Base-by-base conservation (phyloP, 1,140 invertebrate genomes). In the Artemia franciscana region DNA sequence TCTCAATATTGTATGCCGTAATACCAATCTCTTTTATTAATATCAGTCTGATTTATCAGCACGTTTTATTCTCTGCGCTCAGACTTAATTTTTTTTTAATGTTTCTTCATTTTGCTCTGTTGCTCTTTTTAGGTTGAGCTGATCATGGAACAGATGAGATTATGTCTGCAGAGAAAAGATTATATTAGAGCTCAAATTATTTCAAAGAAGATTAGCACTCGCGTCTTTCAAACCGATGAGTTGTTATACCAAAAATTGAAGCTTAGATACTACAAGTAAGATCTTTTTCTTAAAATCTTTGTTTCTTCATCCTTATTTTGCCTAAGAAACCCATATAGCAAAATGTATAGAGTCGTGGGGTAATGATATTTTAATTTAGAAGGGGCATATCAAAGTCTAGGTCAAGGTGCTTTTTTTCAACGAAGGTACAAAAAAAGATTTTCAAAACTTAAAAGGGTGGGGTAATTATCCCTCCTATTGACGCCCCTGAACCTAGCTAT, bases 171-270 rank as follows among this genome's bases (percentile, higher is more conserved):
- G 1, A 95, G 93, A 68, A 86, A 95, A 70, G 95, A 99, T 75
- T 98, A 90, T 72, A 86, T 98, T 63, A 82, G 94, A 39, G 96
- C 93, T 5, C 92, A 97, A 74, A 98, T 99, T 66, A 98, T 99
- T 70, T 92, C 92, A 5, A 98, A 98, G 73, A 99, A 99, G 75
- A 96, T 99, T 64, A 96, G 85, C 70, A 86, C 86, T 0, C 96
- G 94, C 71, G 97, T 94, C 72, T 99, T 98, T 76, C n/a, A n/a
- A n/a, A n/a, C n/a, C 39, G 91, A 92, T 60, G 89, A 91, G 73
- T 69, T 71, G 23, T 70, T 78, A 73, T 78, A 73, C 66, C 83
- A 84, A 75, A 79, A 83, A 67, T 73, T 96, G 24, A 95, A 96
- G 77, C 77, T 95, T 27, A 94, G 94, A 75, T 96, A 85, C 73